Evolutionary conservation across 2,797 vertebrate genomes (phyloP), one percentile per base, ranked within the genome.

Genomic region (Poecilia wingei): DNA sequence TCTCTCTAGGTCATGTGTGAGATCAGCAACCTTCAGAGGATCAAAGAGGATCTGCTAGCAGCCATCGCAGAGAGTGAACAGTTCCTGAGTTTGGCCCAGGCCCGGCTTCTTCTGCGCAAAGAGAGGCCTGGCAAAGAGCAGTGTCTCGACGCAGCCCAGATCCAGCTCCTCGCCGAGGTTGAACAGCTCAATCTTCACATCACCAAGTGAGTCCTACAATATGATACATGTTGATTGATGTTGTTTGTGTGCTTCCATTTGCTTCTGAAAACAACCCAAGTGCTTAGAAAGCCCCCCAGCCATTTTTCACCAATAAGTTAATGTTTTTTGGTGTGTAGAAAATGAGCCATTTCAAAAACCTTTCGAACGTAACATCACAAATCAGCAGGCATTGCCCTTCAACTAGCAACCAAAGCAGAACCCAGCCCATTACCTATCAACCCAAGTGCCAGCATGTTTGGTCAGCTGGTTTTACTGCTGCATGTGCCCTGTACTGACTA

Each of bases 81-180:
- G 3, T 96, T 94, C 0, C 88, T 96, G 82, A 96, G 93, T 81
- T 86, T 98, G 89, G 96, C 96, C 59, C 95, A 97, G 79, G 94
- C 93, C 0, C 96, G 96, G 31, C 78, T 99, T 87, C 93, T 94
- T 31, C 81, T 94, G 14, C 96, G 98, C 70, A 93, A 81, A 0
- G 92, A 86, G 75, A 94, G 97, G 47, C 97, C 98, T 2, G 94
- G 92, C 0, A 93, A 96, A 77, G 98, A 99, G 92, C 94, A 95
- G 4, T 98, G 97, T 84, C 93, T 93, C 0, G 98, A 99, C 49
- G 72, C 79, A 0, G 96, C 89, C 0, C 98, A 99, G 39, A 78
- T 83, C 14, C 92, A 95, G 71, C 96, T 99, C 74, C 90, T 96
- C 18, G 77, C 70, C 0, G 97, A 98, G 91, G 91, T 98, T 71